A percentile compares a stretch with the other conserved stretches of the same genome.
Evolutionary conservation across 2,113 vertebrate species (phyloP).

Genomic region (Varanus komodoensis): DNA sequence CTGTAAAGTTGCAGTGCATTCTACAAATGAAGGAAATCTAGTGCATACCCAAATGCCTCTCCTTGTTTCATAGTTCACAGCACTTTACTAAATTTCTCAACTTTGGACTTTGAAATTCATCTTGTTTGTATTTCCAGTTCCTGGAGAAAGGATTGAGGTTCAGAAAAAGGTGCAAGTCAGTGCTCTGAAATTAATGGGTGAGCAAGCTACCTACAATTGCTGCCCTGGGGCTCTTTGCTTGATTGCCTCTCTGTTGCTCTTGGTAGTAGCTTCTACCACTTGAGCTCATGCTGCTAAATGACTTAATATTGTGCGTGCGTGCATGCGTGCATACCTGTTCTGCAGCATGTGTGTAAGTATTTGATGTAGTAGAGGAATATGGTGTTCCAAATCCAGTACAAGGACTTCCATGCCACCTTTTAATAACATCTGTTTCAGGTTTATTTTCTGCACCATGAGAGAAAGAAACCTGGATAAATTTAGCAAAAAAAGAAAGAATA

Average conservation of each 20-base stretch:
- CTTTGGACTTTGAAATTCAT: background rate
- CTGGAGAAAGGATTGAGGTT: background rate
- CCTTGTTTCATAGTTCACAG: background rate
- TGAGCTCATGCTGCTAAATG: background rate
- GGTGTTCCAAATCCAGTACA: too few species aligned
- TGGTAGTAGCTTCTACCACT: background rate
- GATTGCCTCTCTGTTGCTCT: background rate
- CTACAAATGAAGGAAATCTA: background rate
- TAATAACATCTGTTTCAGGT: background rate
- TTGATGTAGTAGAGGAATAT: background rate
- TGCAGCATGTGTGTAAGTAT: background rate
- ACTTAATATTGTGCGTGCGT: background rate
- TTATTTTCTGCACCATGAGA: background rate
- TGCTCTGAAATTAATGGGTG: constrained; percentile 7
- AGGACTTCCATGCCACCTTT: too few species aligned
- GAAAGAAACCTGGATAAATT: background rate
- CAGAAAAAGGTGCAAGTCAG: background rate
- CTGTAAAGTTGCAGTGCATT: background rate
- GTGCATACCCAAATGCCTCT: background rate
- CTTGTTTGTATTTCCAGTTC: background rate
- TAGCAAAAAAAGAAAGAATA: background rate
- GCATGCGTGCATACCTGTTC: background rate
- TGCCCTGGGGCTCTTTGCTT: background rate
- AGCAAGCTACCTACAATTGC: background rate
- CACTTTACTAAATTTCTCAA: background rate